Conservation (phyloP, 2,113 vertebrate genomes). For the Ailurus styani region DNA sequence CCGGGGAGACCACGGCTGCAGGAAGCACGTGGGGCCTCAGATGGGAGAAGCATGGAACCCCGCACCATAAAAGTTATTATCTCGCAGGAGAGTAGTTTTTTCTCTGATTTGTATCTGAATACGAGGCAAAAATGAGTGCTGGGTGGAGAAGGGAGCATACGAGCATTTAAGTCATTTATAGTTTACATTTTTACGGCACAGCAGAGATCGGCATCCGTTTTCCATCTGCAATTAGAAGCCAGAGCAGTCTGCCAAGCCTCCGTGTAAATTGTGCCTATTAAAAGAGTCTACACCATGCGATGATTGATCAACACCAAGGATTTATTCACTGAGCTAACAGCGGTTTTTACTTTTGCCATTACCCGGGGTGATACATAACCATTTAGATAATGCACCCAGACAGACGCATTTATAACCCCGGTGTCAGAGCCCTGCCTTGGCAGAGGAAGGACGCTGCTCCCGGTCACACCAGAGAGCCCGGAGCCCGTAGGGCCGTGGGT, state of each 20-base stretch:
- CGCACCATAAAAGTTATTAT: slow-evolving; percentile 16
- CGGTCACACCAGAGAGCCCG: neutral
- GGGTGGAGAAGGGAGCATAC: slow-evolving; percentile 37
- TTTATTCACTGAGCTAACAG: slow-evolving; percentile 70
- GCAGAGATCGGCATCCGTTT: slow-evolving; percentile 64
- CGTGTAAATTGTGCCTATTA: slow-evolving; percentile 72
- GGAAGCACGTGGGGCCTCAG: neutral
- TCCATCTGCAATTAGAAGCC: slow-evolving; percentile 72
- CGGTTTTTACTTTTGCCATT: slow-evolving; percentile 69
- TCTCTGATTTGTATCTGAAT: slow-evolving; percentile 50
- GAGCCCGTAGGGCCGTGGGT: neutral
- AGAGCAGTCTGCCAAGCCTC: slow-evolving; percentile 61
- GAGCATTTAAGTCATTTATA: slow-evolving; percentile 68
- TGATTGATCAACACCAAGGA: slow-evolving; percentile 74
- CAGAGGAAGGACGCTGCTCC: neutral
- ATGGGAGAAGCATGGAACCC: neutral
- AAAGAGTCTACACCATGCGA: slow-evolving; percentile 40
- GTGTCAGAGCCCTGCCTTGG: slow-evolving; percentile 15
- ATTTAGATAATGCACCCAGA: slow-evolving; percentile 71
- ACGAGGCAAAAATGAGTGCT: slow-evolving; percentile 42
- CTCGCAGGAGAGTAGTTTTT: slow-evolving; percentile 55
- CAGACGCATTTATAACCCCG: slow-evolving; percentile 65
- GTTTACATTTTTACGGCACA: slow-evolving; percentile 72
- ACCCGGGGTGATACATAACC: slow-evolving; percentile 65
- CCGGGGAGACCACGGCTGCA: neutral